These are phyloP conservation scores for Eulithis testata DNA, from an alignment of 2,888 invertebrate species.

Conservation along the genomic window DNA sequence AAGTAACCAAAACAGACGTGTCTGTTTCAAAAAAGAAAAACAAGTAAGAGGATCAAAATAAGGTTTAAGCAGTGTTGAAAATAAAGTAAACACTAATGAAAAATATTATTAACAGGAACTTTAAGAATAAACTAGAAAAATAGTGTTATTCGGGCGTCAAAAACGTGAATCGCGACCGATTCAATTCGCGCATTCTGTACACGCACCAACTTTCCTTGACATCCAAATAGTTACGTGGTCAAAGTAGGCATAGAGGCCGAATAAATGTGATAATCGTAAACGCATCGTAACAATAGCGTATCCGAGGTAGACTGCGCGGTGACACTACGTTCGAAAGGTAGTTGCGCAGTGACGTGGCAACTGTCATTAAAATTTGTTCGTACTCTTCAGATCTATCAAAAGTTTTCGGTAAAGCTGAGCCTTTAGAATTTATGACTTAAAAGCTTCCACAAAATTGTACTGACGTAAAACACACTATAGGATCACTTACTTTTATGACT, in stretches of 20 bases:
- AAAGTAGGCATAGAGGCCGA: too few species aligned
- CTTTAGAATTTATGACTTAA: constrained; percentile 30
- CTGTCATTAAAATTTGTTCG: too few species aligned
- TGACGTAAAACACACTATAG: constrained; percentile 35
- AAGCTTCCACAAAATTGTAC: constrained; percentile 36
- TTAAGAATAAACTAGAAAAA: constrained; percentile 17
- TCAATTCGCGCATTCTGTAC: constrained; percentile 35
- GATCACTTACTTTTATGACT: constrained; percentile 43
- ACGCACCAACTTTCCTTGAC: constrained; percentile 43
- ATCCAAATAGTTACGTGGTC: constrained; percentile 16
- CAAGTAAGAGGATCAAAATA: too few species aligned
- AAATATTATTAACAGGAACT: not conserved
- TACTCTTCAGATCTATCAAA: too few species aligned
- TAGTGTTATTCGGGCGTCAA: constrained; percentile 22
- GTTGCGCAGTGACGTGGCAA: too few species aligned
- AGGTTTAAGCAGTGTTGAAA: not conserved
- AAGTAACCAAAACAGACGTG: too few species aligned
- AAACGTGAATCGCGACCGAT: constrained; percentile 20
- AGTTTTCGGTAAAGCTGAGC: not conserved
- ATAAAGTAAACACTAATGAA: not conserved
- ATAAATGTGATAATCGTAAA: too few species aligned
- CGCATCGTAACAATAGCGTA: too few species aligned
- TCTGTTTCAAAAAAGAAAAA: too few species aligned
- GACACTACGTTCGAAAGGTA: too few species aligned
- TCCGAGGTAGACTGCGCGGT: too few species aligned